These are phyloP conservation scores for Oryzias melastigma DNA, from an alignment of 2,113 vertebrate genomes.

Conservation along the genomic window DNA sequence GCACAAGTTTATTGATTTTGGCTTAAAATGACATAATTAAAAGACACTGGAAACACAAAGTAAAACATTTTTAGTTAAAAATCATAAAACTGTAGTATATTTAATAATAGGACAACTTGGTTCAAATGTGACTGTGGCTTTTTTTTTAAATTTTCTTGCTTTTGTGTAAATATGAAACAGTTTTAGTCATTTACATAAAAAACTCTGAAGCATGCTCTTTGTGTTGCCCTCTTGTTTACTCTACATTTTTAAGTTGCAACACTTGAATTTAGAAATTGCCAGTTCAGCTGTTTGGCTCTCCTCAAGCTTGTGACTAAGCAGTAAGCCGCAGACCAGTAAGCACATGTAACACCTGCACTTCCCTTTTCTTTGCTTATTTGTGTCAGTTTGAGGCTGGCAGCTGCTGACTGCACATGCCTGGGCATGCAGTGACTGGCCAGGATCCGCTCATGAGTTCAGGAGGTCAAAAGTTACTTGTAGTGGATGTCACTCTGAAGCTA, in stretches of 20 bases:
- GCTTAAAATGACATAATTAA: no score
- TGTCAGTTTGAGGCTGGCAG: conserved; percentile 28
- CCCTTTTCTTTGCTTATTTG: conserved; percentile 58
- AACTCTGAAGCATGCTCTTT: no score
- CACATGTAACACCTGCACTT: conserved; percentile 47
- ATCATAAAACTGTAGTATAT: not conserved
- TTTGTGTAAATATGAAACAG: no score
- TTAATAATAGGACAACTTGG: not conserved
- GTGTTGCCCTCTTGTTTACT: no score
- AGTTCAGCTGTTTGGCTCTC: conserved; percentile 28
- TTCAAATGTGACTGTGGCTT: no score
- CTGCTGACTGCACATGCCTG: conserved; percentile 45
- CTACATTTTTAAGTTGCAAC: not conserved
- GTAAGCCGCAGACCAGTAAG: conserved; percentile 17
- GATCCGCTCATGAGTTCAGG: conserved; percentile 36
- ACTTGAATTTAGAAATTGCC: not conserved
- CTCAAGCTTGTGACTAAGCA: conserved; percentile 43
- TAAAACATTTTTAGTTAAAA: not conserved
- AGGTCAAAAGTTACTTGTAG: conserved; percentile 20
- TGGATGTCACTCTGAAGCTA: not conserved
- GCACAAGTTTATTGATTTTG: no score
- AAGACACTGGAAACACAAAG: no score
- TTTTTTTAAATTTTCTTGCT: no score
- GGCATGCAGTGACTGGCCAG: not conserved
- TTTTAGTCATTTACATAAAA: no score